Base-by-base conservation (phyloP, 64 coral and sea anemone genomes). In the Exaiptasia diaphana region DNA sequence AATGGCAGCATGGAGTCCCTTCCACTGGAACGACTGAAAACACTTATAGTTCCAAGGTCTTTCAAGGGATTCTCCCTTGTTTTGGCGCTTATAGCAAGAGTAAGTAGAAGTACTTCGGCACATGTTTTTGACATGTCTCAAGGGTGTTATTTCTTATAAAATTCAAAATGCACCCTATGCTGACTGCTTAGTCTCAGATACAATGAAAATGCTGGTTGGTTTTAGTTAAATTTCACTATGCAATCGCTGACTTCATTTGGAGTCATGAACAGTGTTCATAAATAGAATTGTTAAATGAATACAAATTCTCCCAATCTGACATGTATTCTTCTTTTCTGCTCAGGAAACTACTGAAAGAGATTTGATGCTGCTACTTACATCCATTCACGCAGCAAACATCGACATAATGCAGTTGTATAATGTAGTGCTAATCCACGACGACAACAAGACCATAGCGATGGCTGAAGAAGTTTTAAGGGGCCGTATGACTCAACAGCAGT, bases 31-130 rank as follows among this genome's bases (percentile, higher is more conserved):
- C 2, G 31, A 2, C 7, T 59, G 7, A 2, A 20, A 11, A 59
- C 22, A 23, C 8, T 59, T 4, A 59, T 59, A 21, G 31, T 20
- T 1, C 8, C 2, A 26, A 59, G 22, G 31, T 28, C 55, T 2
- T 59, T 59, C 55, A 59, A 59, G 55, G 55, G 55, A 59, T 59
- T 59, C 31, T 59, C 55, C 8, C 55, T 59, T 59, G 55, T 59
- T 28, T 25, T 59, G 22, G 55, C 55, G 31, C 24, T 4, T 26
- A 27, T 59, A 28, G 22, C 55, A 4, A 59, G 31, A 59, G 55
- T 59, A 59, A 59, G 55, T 59, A 15, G n/a, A n/a, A n/a, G n/a
- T n/a, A n/a, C n/a, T n/a, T n/a, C n/a, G n/a, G n/a, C n/a, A n/a
- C n/a, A n/a, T n/a, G n/a, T n/a, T n/a, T n/a, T n/a, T n/a, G n/a